Evolutionary conservation across 2,797 vertebrate species (phyloP).

Genomic region (Urocyon cinereoargenteus): DNA sequence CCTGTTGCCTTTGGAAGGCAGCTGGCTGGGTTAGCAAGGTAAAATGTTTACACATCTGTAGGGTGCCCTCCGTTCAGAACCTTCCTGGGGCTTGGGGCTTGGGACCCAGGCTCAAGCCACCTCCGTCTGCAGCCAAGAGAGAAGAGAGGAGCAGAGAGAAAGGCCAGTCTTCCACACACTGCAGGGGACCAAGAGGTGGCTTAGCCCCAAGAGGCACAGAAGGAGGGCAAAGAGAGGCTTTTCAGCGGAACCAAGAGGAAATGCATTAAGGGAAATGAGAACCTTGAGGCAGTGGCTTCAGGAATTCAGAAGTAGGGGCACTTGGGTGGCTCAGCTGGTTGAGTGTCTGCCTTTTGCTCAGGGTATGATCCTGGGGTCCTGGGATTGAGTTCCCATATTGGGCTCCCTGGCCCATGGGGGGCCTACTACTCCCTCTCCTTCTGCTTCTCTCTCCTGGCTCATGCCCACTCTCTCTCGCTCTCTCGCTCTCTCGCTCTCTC

Average conservation of each 20-base stretch:
- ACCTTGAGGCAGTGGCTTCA: conserved; percentile 48
- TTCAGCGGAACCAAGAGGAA: conserved; percentile 57
- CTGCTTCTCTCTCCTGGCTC: no score
- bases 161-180: not conserved
- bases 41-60: conserved; percentile 95
- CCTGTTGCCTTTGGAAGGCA: conserved; percentile 95
- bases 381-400: no score
- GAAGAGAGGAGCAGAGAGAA: conserved; percentile 23
- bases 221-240: conserved; percentile 15
- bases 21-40: conserved; percentile 92
- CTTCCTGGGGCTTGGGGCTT: conserved; percentile 86
- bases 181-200: not conserved
- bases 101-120: conserved; percentile 40
- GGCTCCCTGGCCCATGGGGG: no score
- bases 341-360: no score
- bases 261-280: conserved; percentile 46
- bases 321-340: no score
- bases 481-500: no score
- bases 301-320: conserved; percentile 27
- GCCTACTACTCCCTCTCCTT: no score
- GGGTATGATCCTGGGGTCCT: no score
- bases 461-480: no score
- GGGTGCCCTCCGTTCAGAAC: conserved; percentile 87
- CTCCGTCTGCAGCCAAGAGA: conserved; percentile 42
- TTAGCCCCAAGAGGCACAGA: not conserved